Conservation (phyloP, 2,113 vertebrate genomes). For the Turdus rufiventris region DNA sequence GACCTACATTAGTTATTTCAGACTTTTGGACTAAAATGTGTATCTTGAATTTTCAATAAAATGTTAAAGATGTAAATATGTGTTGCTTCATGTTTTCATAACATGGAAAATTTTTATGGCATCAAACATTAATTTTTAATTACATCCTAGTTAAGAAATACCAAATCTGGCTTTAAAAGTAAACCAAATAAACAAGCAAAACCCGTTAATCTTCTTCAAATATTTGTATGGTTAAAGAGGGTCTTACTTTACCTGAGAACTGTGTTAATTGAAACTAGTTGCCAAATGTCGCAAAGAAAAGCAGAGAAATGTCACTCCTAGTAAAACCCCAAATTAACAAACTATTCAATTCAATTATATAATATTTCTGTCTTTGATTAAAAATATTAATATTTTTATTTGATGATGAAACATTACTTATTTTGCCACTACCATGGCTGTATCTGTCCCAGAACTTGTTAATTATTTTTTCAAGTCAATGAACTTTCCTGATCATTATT, state of each 20-base stretch:
- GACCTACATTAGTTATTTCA: not conserved
- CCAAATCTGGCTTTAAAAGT: not conserved
- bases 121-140: not conserved
- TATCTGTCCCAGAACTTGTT: not conserved
- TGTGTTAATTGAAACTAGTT: not conserved
- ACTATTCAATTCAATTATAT: not conserved
- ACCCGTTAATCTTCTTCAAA: not conserved
- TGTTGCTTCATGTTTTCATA: not conserved
- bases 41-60: not conserved
- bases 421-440: not conserved
- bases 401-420: not conserved
- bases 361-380: not conserved
- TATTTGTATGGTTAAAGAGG: not conserved
- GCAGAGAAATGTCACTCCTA: not conserved
- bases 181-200: not conserved
- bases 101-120: not conserved
- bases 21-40: not conserved
- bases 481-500: not conserved
- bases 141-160: not conserved
- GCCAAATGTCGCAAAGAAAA: not conserved
- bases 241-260: not conserved
- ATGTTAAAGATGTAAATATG: not conserved
- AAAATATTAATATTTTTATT: not conserved
- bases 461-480: not conserved
- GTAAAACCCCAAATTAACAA: not conserved